Evolutionary conservation across 1,140 invertebrate genomes (phyloP).

Genomic region (Drosophila orena): DNA sequence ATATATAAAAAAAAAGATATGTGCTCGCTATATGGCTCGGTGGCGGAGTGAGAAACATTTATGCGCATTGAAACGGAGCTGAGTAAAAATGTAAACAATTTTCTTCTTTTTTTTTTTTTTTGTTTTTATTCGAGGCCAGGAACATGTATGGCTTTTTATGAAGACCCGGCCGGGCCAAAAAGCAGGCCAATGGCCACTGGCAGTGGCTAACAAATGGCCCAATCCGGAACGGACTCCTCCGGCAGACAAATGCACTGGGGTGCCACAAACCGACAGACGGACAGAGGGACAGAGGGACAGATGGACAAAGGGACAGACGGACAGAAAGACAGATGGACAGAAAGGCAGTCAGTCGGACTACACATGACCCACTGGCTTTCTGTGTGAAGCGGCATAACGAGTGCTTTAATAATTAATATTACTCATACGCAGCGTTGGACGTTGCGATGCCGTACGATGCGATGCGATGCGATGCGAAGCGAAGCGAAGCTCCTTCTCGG

Average conservation of each 20-base stretch:
- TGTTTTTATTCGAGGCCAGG: conserved; percentile 14
- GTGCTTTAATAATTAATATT: conserved; percentile 82
- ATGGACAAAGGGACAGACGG: no score
- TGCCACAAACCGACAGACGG: conserved; percentile 70
- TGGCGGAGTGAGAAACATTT: conserved; percentile 12
- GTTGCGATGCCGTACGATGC: background rate
- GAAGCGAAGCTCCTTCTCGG: conserved; percentile 11
- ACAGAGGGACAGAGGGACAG: conserved; percentile 24
- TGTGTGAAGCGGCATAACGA: conserved; percentile 57
- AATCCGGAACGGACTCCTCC: conserved; percentile 29
- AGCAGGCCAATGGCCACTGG: conserved; percentile 68
- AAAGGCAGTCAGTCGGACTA: background rate
- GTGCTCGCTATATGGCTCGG: background rate
- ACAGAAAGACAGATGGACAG: conserved; percentile 43
- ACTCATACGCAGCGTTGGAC: conserved; percentile 63
- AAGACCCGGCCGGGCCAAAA: conserved; percentile 55
- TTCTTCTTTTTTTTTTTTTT: conserved; percentile 47
- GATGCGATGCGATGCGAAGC: conserved; percentile 2
- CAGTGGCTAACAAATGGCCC: conserved; percentile 57
- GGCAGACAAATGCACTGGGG: conserved; percentile 77
- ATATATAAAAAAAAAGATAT: conserved; percentile 12
- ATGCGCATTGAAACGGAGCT: conserved; percentile 37
- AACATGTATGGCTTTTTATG: conserved; percentile 71
- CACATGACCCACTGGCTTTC: conserved; percentile 30
- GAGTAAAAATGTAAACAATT: conserved; percentile 79